Conservation (phyloP, 1,140 invertebrate species). For the Bombus impatiens region DNA sequence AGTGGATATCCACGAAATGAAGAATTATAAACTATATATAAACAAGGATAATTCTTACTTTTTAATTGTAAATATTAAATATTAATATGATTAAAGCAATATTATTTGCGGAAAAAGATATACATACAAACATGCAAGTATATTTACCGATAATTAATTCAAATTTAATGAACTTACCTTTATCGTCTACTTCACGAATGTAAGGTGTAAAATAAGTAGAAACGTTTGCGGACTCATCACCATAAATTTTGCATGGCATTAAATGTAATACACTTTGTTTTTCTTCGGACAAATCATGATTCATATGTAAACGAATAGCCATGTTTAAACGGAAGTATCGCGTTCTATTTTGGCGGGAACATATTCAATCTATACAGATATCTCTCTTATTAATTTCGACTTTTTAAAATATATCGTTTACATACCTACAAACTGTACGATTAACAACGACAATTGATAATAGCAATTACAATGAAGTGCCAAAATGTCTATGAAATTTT, state of each 20-base stretch:
- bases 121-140: not conserved
- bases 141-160: not conserved
- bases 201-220: slow-evolving; percentile 87
- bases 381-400: not conserved
- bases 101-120: not conserved
- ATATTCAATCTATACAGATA: not conserved
- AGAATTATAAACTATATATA: slow-evolving; percentile 79
- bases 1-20: slow-evolving; percentile 88
- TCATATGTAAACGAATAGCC: slow-evolving; percentile 83
- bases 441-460: not conserved
- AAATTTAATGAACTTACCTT: slow-evolving; percentile 70
- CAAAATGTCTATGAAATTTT: too few relatives aligned
- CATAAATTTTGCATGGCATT: slow-evolving; percentile 89
- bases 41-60: not conserved
- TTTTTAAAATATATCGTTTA: not conserved
- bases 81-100: not conserved
- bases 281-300: slow-evolving; percentile 76
- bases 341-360: slow-evolving; percentile 39
- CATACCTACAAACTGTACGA: not conserved
- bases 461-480: not conserved
- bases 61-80: slow-evolving; percentile 8
- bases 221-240: slow-evolving; percentile 87
- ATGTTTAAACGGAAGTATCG: slow-evolving; percentile 68
- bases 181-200: slow-evolving; percentile 80
- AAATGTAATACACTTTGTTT: slow-evolving; percentile 84